phyloP scores from a whole-genome alignment of 2,797 vertebrate species.

The Eremophila alpestris region DNA sequence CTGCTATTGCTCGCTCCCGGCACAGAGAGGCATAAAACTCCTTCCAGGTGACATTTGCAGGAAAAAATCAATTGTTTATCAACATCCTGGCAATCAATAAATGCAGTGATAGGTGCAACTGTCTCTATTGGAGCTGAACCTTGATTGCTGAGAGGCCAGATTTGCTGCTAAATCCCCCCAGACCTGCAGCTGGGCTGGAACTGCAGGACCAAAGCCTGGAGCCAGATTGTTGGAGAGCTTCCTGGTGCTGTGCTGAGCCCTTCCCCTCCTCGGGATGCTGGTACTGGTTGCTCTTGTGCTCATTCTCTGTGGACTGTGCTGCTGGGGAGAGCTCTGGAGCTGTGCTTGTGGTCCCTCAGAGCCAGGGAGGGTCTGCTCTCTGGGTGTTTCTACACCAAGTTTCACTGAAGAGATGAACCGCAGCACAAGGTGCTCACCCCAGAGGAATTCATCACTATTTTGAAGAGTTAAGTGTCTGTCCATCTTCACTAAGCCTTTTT shows the following conservation, averaged over 20 bases:
- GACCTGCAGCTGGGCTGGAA: neutral
- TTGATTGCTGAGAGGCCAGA: neutral
- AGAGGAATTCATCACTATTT: neutral
- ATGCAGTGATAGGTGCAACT: slow-evolving; percentile 33
- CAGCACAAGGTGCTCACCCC: neutral
- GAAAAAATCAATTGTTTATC: slow-evolving; percentile 52
- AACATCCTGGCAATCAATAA: neutral
- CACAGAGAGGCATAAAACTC: slow-evolving; percentile 22
- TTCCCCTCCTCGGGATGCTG: rapidly evolving
- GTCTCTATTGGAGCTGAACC: neutral
- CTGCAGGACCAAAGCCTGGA: neutral
- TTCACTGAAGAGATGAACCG: neutral
- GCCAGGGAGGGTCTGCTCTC: neutral
- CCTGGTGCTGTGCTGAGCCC: neutral
- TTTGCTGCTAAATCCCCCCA: neutral
- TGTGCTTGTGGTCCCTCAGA: neutral
- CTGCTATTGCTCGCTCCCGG: neutral
- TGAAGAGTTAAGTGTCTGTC: neutral
- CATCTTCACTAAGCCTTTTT: neutral
- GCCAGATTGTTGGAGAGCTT: neutral
- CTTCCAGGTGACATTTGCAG: slow-evolving; percentile 46
- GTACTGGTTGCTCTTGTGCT: neutral
- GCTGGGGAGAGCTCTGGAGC: neutral
- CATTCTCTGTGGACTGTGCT: neutral
- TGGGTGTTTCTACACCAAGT: neutral